Percentiles rank a stretch among this genome's conserved stretches.
Evolutionary conservation across 2,888 invertebrate genomes (phyloP).

Genomic region (Entomobrya multifasciata): DNA sequence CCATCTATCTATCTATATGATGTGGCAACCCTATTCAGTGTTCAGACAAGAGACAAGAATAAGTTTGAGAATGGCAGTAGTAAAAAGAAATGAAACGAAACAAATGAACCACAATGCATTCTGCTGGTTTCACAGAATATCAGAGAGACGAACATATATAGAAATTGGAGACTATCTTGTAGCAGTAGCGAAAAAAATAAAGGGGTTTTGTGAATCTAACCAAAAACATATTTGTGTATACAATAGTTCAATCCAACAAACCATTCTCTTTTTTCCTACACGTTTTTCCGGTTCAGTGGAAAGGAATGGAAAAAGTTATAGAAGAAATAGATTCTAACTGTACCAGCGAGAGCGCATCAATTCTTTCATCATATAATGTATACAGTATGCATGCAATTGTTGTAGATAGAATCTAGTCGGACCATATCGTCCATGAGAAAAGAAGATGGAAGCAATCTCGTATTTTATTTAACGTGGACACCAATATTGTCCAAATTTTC

Average conservation of each 20-base stretch:
- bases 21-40: background rate
- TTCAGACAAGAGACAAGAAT: background rate
- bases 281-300: constrained; percentile 65
- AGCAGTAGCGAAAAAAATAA: constrained; percentile 10
- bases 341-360: constrained; percentile 18
- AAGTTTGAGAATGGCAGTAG: constrained; percentile 2
- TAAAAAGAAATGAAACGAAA: constrained; percentile 66
- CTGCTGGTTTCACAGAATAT: constrained; percentile 47
- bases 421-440: constrained; percentile 27
- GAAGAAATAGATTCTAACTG: constrained; percentile 37
- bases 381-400: background rate
- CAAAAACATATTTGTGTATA: background rate
- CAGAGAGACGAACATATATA: constrained; percentile 46
- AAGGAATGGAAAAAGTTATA: constrained; percentile 54
- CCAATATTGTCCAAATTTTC: background rate
- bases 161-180: background rate
- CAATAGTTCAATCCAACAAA: constrained; percentile 35
- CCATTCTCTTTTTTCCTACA: constrained; percentile 35
- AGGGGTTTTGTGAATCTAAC: background rate
- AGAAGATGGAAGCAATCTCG: background rate
- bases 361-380: constrained; percentile 41
- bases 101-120: constrained; percentile 69
- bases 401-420: background rate
- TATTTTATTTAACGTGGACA: constrained; percentile 3
- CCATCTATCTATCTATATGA: too few species aligned